phyloP scores from a whole-genome alignment of 2,797 vertebrate species.

The Anguilla pacifica region DNA sequence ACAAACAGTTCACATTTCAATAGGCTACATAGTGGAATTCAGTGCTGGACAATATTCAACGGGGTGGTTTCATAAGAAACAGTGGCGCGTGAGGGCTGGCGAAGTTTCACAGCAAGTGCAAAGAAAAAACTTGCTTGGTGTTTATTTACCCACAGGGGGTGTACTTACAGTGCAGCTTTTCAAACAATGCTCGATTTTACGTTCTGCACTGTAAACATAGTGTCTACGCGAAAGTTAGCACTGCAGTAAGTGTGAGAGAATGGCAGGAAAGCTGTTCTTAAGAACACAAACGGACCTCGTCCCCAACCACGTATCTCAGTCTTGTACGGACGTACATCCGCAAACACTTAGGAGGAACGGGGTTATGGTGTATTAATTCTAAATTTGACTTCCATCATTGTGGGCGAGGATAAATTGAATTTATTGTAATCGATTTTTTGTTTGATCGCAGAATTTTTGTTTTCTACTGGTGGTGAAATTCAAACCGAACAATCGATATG shows the following conservation, averaged over 20 bases:
- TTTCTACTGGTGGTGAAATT: constrained; percentile 71
- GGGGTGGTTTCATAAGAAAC: neutral
- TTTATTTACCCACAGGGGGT: constrained; percentile 59
- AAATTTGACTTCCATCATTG: neutral
- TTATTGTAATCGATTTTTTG: constrained; percentile 23
- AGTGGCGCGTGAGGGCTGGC: too few relatives aligned
- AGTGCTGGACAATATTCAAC: neutral
- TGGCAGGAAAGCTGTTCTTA: neutral
- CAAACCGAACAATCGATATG: constrained; percentile 71
- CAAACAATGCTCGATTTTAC: constrained; percentile 63
- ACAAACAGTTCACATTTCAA: neutral
- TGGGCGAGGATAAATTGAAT: neutral
- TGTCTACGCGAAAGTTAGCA: constrained; percentile 23
- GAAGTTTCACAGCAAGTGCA: constrained; percentile 48
- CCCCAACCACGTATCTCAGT: neutral
- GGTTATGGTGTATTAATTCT: neutral
- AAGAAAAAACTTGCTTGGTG: constrained; percentile 54
- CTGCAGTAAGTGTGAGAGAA: neutral
- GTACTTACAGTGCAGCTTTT: constrained; percentile 63
- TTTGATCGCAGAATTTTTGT: constrained; percentile 73
- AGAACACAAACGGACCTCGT: neutral
- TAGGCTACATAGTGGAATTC: neutral
- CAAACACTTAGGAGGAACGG: neutral
- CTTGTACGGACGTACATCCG: neutral
- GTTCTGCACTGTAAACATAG: constrained; percentile 34